A percentile compares a stretch with the other conserved stretches of the same genome.
These are phyloP conservation scores for Harpagifer antarcticus DNA, from an alignment of 2,797 vertebrate genomes.

Conservation along the genomic window DNA sequence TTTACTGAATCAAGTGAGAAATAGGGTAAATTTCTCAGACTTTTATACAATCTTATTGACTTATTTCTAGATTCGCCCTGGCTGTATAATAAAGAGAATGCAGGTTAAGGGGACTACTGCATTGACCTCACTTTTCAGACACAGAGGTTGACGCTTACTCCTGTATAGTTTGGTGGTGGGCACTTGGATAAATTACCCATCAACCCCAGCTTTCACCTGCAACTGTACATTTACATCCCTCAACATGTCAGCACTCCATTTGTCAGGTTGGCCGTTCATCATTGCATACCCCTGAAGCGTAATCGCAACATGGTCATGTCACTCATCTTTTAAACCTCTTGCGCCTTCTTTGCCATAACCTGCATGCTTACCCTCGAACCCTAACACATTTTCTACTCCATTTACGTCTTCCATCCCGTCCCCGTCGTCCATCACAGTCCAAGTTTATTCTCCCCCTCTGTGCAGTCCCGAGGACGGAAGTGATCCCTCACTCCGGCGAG, in stretches of 20 bases:
- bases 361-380: constrained; percentile 18
- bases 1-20: too few relatives aligned
- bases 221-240: constrained; percentile 21
- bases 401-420: background rate
- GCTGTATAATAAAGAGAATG: too few relatives aligned
- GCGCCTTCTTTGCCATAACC: constrained; percentile 4
- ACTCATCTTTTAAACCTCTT: constrained; percentile 40
- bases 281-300: background rate
- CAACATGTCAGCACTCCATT: constrained; percentile 22
- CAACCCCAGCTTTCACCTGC: constrained; percentile 20
- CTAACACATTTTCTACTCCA: constrained; percentile 8
- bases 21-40: too few relatives aligned
- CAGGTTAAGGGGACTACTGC: too few relatives aligned
- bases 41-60: too few relatives aligned
- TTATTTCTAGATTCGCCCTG: too few relatives aligned
- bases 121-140: too few relatives aligned
- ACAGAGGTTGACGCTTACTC: too few relatives aligned
- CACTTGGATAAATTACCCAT: constrained; percentile 17
- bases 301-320: constrained; percentile 27
- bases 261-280: constrained; percentile 20
- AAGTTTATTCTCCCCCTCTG: constrained; percentile 31
- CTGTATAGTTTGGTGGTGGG: background rate
- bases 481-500: constrained; percentile 75
- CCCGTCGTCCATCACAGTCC: constrained; percentile 27
- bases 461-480: constrained; percentile 70